Base-by-base conservation (phyloP, 2,113 vertebrate genomes). In the Melanotaenia duboulayi region DNA sequence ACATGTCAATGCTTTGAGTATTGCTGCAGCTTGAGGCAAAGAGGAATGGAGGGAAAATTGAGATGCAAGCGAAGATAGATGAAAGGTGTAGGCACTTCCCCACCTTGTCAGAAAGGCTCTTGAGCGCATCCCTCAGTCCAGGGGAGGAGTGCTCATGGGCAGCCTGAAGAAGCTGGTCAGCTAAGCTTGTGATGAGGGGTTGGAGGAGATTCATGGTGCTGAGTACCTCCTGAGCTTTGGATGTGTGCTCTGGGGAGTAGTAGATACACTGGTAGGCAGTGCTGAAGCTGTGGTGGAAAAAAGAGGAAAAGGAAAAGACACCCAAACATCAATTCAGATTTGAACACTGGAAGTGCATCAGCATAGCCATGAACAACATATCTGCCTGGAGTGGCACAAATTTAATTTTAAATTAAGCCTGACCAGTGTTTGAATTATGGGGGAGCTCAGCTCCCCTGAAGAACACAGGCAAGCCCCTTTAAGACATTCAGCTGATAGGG, bases 181-280 rank as follows among this genome's bases (percentile, higher is more conserved):
- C 95, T 77, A 96, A 94, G 90, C 91, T 92, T 80, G 94, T 95
- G 94, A 99, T 95, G 79, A 97, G 95, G 73, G 97, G 97, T 14
- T 97, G 96, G 17, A 99, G 95, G 70, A 95, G 94, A 89, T 93
- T 95, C 91, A 99, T 94, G 90, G 94, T 95, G 92, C 95, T 95
- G 86, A 99, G 96, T 67, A 99, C 96, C 94, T 98, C 96, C 85
- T 96, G 96, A 80, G 98, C 98, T 93, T 97, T 97, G 72, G 96
- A 95, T 81, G 96, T 99, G 92, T 97, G 96, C 94, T 98, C 96
- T 65, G 98, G 97, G 87, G 98, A 97, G 92, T 98, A 99, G 94
- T 99, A 99, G 95, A 99, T 99, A 89, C 96, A 98, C 91, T 99
- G 98, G 92, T 97, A 99, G 24, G 96, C 95, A 50, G 97, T 97